Conservation (phyloP, 2,113 vertebrate species). For the Falco punctatus region DNA sequence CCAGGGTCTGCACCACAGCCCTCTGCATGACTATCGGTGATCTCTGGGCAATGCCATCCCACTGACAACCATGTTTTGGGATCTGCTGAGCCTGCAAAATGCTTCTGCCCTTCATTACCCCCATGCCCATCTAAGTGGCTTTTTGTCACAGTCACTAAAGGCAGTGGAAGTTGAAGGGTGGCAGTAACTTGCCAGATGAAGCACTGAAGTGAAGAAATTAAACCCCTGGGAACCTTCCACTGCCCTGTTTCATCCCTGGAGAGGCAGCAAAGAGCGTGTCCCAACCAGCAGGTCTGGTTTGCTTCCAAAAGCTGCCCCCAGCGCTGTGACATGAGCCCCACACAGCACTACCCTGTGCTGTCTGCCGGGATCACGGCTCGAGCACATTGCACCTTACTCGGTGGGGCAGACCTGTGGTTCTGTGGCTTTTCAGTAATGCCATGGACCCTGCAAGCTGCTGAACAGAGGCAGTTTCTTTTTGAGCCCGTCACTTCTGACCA, state of each 20-base stretch:
- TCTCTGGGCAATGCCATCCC: background rate
- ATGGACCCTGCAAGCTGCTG: background rate
- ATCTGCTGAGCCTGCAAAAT: background rate
- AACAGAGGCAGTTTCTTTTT: background rate
- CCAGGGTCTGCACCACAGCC: background rate
- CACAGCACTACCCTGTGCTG: fast-evolving
- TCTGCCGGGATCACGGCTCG: fast-evolving
- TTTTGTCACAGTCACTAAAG: background rate
- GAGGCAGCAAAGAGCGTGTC: background rate
- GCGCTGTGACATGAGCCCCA: background rate
- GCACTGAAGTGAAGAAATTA: background rate
- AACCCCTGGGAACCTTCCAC: background rate
- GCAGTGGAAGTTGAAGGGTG: background rate
- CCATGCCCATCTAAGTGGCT: fast-evolving
- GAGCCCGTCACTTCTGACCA: background rate
- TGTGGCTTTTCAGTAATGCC: background rate
- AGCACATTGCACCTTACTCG: background rate
- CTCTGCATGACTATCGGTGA: background rate
- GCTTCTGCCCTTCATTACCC: background rate
- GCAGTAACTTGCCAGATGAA: background rate
- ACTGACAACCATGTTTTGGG: background rate
- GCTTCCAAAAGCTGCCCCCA: background rate
- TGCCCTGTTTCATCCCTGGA: background rate
- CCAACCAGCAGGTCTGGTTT: background rate
- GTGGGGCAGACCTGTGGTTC: background rate